These are phyloP conservation scores for Pollenia amentaria DNA, from an alignment of 2,888 invertebrate genomes.

Conservation along the genomic window DNA sequence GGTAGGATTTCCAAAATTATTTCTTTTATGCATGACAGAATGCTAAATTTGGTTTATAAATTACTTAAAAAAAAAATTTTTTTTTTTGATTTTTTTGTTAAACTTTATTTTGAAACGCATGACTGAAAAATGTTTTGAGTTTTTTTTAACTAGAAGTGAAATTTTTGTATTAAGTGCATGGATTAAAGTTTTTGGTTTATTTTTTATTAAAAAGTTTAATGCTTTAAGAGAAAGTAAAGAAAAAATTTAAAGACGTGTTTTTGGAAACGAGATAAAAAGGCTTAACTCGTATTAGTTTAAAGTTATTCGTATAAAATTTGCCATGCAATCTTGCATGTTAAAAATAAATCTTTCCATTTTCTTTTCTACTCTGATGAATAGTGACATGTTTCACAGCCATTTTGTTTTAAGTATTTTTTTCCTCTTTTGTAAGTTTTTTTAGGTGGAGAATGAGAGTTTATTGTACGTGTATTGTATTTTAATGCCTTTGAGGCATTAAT, in stretches of 20 bases:
- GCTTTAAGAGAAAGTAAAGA: background rate
- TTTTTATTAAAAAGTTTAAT: slow-evolving; percentile 14
- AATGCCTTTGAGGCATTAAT: slow-evolving; percentile 52
- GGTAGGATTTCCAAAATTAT: slow-evolving; percentile 82
- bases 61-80: background rate
- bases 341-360: slow-evolving; percentile 19
- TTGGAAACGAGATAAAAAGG: background rate
- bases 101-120: slow-evolving; percentile 41
- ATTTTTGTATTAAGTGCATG: slow-evolving; percentile 24
- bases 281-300: slow-evolving; percentile 24
- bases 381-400: slow-evolving; percentile 67
- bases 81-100: slow-evolving; percentile 26
- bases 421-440: slow-evolving; percentile 5
- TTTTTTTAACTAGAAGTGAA: slow-evolving; percentile 15
- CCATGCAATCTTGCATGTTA: slow-evolving; percentile 54
- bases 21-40: slow-evolving; percentile 52
- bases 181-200: slow-evolving; percentile 19
- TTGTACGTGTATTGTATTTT: slow-evolving; percentile 60
- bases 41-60: slow-evolving; percentile 26
- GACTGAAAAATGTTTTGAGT: slow-evolving; percentile 28
- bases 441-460: slow-evolving; percentile 25
- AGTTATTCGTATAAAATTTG: slow-evolving; percentile 16
- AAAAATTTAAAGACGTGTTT: slow-evolving; percentile 24
- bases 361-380: slow-evolving; percentile 22
- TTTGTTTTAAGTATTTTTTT: slow-evolving; percentile 54